Evolutionary conservation across 2,113 vertebrate genomes (phyloP), one percentile per base, ranked within the genome.

Genomic region (Rhinopomastus cyanomelas): DNA sequence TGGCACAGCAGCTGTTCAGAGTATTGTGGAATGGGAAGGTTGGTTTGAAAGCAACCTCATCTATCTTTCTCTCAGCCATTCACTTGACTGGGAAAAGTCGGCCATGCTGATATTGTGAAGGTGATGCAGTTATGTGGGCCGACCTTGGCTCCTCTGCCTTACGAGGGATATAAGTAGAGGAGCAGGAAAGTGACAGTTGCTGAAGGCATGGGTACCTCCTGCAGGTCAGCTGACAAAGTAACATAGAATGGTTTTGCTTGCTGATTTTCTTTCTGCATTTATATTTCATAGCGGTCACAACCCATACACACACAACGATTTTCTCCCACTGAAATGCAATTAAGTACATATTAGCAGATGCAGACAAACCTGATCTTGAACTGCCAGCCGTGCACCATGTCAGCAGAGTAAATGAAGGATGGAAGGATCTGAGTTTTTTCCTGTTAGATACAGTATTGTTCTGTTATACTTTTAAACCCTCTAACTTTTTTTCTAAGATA

Each of bases 1-100:
- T 96, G 94, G 89, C 25, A 81, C 78, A 92, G 32, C 95, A 96
- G 85, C 61, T 93, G 80, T 92, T 95, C 80, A 53, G 89, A 68
- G 77, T 68, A 64, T 37, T 94, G 69, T 84, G 80, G 36, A 89
- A 86, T 0, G 1, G 39, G 49, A 77, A 89, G 30, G 19, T 11
- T 92, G 68, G 32, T 91, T 88, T 78, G 61, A 89, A 94, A 85
- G 44, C 53, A 85, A 34, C 27, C 62, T 86, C 91, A 94, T 94
- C 65, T 72, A 68, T 95, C 94, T 96, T 93, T 89, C 44, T 87
- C 74, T 85, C 53, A 88, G 53, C 61, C 68, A 46, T 83, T 75
- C 53, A 34, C 39, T 88, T 89, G 85, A 61, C 73, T 77, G 39
- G 32, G 57, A 74, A 90, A 89, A 21, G 53, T 94, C 8, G 7